A percentile compares a stretch with the other conserved stretches of the same genome.
phyloP scores from a whole-genome alignment of 1,140 invertebrate genomes.

The Drepana arcuata region DNA sequence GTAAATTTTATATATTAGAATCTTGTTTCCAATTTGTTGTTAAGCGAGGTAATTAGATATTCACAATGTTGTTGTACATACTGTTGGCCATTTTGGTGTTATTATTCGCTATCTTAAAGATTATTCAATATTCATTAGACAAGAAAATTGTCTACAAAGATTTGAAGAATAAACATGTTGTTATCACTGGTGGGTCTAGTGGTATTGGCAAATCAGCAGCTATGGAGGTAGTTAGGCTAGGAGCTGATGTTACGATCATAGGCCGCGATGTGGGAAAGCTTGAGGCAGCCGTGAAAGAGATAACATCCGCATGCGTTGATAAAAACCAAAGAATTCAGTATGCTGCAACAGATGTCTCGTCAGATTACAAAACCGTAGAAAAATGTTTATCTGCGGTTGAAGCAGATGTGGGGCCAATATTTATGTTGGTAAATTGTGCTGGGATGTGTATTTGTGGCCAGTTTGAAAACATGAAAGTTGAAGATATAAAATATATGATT shows the following conservation, averaged over 20 bases:
- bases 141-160: conserved; percentile 43
- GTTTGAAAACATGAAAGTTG: conserved; percentile 85
- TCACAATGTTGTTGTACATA: conserved; percentile 12
- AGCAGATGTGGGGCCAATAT: conserved; percentile 79
- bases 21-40: too few relatives aligned
- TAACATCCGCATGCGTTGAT: conserved; percentile 58
- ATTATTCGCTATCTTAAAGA: conserved; percentile 13
- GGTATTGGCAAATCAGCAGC: conserved; percentile 94
- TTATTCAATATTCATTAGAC: conserved; percentile 31
- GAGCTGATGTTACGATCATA: conserved; percentile 91
- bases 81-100: conserved; percentile 16
- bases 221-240: conserved; percentile 80
- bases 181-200: conserved; percentile 95
- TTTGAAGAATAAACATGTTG: conserved; percentile 73
- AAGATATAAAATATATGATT: conserved; percentile 81
- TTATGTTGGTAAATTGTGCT: conserved; percentile 94
- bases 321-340: conserved; percentile 78
- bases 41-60: too few relatives aligned
- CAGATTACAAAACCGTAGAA: conserved; percentile 76
- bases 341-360: conserved; percentile 82
- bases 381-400: conserved; percentile 74
- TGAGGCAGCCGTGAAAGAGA: conserved; percentile 74
- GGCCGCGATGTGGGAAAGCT: conserved; percentile 85
- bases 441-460: conserved; percentile 84
- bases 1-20: too few relatives aligned